A percentile compares a stretch with the other conserved stretches of the same genome.
Evolutionary conservation across 1,140 invertebrate genomes (phyloP).

Genomic region (Danaus plexippus): DNA sequence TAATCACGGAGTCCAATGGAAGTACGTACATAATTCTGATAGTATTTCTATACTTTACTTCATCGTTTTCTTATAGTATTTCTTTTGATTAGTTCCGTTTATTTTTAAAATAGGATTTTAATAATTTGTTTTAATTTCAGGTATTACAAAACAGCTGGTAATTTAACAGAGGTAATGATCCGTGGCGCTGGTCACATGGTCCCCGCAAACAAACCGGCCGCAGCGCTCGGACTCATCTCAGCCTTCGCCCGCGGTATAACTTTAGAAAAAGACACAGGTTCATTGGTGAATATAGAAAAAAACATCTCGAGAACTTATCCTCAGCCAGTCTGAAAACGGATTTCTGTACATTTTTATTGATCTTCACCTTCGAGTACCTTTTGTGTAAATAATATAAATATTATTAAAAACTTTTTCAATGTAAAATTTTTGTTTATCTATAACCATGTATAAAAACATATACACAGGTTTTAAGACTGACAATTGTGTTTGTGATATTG

Average conservation of each 20-base stretch:
- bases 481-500: too few relatives aligned
- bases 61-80: background rate
- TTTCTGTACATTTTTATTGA: too few relatives aligned
- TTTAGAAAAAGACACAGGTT: slow-evolving; percentile 42
- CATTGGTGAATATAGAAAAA: slow-evolving; percentile 44
- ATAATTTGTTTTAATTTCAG: slow-evolving; percentile 49
- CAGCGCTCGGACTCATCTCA: slow-evolving; percentile 54
- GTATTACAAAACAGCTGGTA: slow-evolving; percentile 74
- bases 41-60: background rate
- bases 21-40: background rate
- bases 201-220: slow-evolving; percentile 75
- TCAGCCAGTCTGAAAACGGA: slow-evolving; percentile 16
- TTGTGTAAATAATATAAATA: too few relatives aligned
- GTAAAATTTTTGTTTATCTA: too few relatives aligned
- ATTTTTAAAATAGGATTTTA: slow-evolving; percentile 1
- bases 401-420: too few relatives aligned
- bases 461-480: too few relatives aligned
- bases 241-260: slow-evolving; percentile 51
- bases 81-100: too few relatives aligned
- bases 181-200: slow-evolving; percentile 79
- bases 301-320: slow-evolving; percentile 34
- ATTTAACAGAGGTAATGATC: slow-evolving; percentile 77
- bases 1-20: too few relatives aligned
- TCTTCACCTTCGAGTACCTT: too few relatives aligned
- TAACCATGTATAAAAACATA: too few relatives aligned